Evolutionary conservation across 2,113 vertebrate genomes (phyloP).

Genomic region (Eudyptes chrysolophus): DNA sequence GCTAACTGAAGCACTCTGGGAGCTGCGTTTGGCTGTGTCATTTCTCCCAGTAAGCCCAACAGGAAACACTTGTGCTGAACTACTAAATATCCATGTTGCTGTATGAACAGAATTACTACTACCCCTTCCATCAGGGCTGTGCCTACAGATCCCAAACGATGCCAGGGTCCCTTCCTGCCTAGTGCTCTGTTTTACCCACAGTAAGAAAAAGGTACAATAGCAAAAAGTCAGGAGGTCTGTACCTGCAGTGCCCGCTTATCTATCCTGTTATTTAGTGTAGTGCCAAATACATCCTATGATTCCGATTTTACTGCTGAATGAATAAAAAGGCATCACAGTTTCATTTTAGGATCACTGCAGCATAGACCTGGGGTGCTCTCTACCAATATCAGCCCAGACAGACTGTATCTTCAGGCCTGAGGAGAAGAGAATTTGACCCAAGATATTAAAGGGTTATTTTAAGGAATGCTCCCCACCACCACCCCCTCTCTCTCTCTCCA

Average conservation of each 20-base stretch:
- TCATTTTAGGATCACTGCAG: background rate
- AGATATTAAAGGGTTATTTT: slow-evolving; percentile 69
- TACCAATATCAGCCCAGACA: background rate
- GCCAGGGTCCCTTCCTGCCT: background rate
- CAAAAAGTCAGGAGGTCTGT: background rate
- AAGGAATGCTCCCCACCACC: background rate
- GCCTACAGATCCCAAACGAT: background rate
- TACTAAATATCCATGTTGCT: background rate
- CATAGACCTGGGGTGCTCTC: background rate
- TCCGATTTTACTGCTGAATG: background rate
- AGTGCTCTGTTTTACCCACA: background rate
- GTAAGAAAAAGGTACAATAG: background rate
- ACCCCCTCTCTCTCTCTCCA: background rate
- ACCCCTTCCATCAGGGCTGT: background rate
- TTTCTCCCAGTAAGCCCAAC: background rate
- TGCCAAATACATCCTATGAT: background rate
- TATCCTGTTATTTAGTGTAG: background rate
- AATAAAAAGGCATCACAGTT: background rate
- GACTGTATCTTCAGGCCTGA: background rate
- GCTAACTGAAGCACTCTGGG: background rate
- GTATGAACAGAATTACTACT: background rate
- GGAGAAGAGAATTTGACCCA: background rate
- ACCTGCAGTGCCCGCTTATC: background rate
- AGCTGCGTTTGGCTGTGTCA: background rate
- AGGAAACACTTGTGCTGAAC: background rate